Conservation (phyloP, 2,888 invertebrate genomes). For the Ophraella communa region DNA sequence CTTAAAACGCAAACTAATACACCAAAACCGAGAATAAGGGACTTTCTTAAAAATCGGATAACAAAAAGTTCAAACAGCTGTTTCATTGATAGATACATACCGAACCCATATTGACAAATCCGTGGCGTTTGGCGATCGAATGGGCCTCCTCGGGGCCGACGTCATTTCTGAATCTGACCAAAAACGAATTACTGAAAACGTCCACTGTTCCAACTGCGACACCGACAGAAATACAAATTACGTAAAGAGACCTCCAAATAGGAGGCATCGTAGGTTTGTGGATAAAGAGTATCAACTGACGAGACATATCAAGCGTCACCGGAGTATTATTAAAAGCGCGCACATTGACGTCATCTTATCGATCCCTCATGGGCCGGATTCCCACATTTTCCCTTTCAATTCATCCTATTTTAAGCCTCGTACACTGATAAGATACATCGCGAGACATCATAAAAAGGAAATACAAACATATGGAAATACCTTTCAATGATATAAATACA, state of each 20-base stretch:
- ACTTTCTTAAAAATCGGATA: neutral
- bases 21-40: too few relatives aligned
- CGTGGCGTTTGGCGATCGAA: constrained; percentile 83
- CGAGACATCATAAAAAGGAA: too few relatives aligned
- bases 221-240: constrained; percentile 41
- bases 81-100: constrained; percentile 71
- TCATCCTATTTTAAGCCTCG: neutral
- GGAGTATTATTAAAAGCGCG: constrained; percentile 40
- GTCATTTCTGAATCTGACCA: constrained; percentile 85
- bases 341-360: constrained; percentile 52
- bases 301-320: constrained; percentile 31
- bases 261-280: constrained; percentile 55
- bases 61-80: constrained; percentile 7
- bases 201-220: constrained; percentile 45
- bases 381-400: neutral
- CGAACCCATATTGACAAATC: constrained; percentile 93
- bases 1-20: too few relatives aligned
- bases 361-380: constrained; percentile 42
- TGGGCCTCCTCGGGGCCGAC: constrained; percentile 80
- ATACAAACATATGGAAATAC: too few relatives aligned
- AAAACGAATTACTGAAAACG: constrained; percentile 95
- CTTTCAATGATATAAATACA: too few relatives aligned
- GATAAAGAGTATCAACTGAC: constrained; percentile 39
- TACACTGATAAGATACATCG: neutral
- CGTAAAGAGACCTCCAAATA: constrained; percentile 49